Evolutionary conservation across 2,888 invertebrate species (phyloP).

Genomic region (Ophraella communa): DNA sequence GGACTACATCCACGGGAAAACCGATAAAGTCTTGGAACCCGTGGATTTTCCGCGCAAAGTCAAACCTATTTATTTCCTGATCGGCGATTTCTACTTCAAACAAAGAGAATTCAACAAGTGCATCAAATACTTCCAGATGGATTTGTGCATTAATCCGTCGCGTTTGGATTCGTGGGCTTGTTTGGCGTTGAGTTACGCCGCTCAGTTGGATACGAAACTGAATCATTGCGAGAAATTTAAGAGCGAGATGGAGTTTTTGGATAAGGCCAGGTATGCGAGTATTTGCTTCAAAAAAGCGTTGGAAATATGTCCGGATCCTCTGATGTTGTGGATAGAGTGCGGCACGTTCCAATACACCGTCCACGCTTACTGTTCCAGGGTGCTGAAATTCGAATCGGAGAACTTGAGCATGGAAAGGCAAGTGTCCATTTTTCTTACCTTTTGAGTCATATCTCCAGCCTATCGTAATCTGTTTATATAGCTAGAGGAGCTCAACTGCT

Average conservation of each 20-base stretch:
- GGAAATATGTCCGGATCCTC: slow-evolving; percentile 74
- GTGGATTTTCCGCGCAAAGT: slow-evolving; percentile 56
- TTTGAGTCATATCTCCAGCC: too few species aligned
- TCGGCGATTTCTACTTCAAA: slow-evolving; percentile 93
- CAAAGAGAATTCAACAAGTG: slow-evolving; percentile 76
- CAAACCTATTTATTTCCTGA: slow-evolving; percentile 83
- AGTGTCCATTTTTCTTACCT: slow-evolving; percentile 36
- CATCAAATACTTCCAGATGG: slow-evolving; percentile 81
- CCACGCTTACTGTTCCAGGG: slow-evolving; percentile 87
- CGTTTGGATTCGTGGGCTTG: slow-evolving; percentile 94
- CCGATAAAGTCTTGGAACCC: slow-evolving; percentile 47
- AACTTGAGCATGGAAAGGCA: slow-evolving; percentile 74
- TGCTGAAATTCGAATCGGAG: slow-evolving; percentile 81
- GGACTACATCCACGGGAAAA: slow-evolving; percentile 44
- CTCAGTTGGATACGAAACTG: slow-evolving; percentile 79
- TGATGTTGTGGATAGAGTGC: slow-evolving; percentile 87
- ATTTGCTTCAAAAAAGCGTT: slow-evolving; percentile 83
- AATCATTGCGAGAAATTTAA: slow-evolving; percentile 73
- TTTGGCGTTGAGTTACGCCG: slow-evolving; percentile 80
- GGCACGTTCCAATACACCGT: slow-evolving; percentile 89
- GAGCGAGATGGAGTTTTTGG: slow-evolving; percentile 70
- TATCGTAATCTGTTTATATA: too few species aligned
- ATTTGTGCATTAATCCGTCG: slow-evolving; percentile 79
- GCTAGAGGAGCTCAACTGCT: too few species aligned
- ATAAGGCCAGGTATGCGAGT: slow-evolving; percentile 75